phyloP scores from a whole-genome alignment of 1,140 invertebrate genomes.

The Antheraea mylitta region DNA sequence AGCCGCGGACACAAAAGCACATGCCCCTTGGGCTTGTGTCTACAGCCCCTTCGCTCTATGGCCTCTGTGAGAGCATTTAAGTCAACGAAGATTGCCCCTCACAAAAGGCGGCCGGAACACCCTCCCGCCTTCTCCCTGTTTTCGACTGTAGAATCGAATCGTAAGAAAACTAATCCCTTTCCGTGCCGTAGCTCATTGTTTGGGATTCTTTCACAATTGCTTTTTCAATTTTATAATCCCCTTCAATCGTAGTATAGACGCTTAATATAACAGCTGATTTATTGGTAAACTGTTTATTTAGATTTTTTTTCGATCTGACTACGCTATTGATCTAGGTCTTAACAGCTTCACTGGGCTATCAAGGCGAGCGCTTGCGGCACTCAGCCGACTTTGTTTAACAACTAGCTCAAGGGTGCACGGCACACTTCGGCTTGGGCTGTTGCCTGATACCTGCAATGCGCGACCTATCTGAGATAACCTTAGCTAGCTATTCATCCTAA shows the following conservation, averaged over 20 bases:
- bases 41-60: slow-evolving; percentile 18
- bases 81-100: slow-evolving; percentile 52
- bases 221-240: slow-evolving; percentile 55
- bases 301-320: too few species aligned
- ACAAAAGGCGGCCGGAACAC: slow-evolving; percentile 43
- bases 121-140: slow-evolving; percentile 15
- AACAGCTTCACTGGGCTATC: too few species aligned
- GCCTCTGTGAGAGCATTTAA: slow-evolving; percentile 42
- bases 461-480: too few species aligned
- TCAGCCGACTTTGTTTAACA: too few species aligned
- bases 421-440: too few species aligned
- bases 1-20: slow-evolving; percentile 42
- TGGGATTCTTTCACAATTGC: slow-evolving; percentile 57
- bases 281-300: too few species aligned
- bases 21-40: slow-evolving; percentile 32
- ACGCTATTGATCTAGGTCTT: too few species aligned
- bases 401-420: too few species aligned
- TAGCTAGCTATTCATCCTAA: too few species aligned
- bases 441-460: too few species aligned
- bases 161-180: slow-evolving; percentile 64
- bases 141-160: slow-evolving; percentile 43
- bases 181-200: slow-evolving; percentile 50
- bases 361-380: too few species aligned
- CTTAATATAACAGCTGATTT: too few species aligned
- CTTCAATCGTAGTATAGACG: slow-evolving; percentile 15